Evolutionary conservation across 2,797 vertebrate genomes (phyloP).

Genomic region (Bovichtus diacanthus): DNA sequence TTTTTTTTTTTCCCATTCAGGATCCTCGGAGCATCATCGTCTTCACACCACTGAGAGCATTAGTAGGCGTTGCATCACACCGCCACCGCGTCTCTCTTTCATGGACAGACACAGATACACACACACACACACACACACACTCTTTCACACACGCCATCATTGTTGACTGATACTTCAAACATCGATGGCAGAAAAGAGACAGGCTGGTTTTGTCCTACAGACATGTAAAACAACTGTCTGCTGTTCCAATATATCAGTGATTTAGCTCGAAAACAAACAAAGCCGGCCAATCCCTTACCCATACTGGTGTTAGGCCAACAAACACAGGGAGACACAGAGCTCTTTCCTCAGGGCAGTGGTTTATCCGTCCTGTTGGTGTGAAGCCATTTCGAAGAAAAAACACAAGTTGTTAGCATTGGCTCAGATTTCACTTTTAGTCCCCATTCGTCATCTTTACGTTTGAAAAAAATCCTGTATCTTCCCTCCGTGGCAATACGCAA

Average conservation of each 20-base stretch:
- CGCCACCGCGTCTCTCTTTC: slow-evolving; percentile 19
- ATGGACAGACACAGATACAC: slow-evolving; percentile 21
- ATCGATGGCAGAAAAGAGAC: slow-evolving; percentile 81
- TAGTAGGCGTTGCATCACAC: slow-evolving; percentile 29
- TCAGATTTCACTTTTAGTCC: neutral
- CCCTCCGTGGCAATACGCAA: neutral
- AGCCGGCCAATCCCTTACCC: neutral
- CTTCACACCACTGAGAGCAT: slow-evolving; percentile 15
- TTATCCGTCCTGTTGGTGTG: slow-evolving; percentile 1
- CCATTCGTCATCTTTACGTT: neutral
- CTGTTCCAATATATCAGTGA: neutral
- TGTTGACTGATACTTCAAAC: slow-evolving; percentile 83
- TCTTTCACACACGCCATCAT: neutral
- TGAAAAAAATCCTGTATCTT: neutral
- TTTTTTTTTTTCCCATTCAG: too few species aligned
- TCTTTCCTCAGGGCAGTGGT: slow-evolving; percentile 28
- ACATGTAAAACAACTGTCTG: slow-evolving; percentile 68
- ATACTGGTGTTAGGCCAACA: slow-evolving; percentile 85
- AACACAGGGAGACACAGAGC: slow-evolving; percentile 85
- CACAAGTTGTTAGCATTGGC: neutral
- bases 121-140: slow-evolving; percentile 42
- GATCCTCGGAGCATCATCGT: slow-evolving; percentile 55
- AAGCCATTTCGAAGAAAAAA: slow-evolving; percentile 2
- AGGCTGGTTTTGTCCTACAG: slow-evolving; percentile 84
- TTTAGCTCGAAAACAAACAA: slow-evolving; percentile 26